Base-by-base conservation (phyloP, 2,888 invertebrate species). In the Stenotaenia linearis region DNA sequence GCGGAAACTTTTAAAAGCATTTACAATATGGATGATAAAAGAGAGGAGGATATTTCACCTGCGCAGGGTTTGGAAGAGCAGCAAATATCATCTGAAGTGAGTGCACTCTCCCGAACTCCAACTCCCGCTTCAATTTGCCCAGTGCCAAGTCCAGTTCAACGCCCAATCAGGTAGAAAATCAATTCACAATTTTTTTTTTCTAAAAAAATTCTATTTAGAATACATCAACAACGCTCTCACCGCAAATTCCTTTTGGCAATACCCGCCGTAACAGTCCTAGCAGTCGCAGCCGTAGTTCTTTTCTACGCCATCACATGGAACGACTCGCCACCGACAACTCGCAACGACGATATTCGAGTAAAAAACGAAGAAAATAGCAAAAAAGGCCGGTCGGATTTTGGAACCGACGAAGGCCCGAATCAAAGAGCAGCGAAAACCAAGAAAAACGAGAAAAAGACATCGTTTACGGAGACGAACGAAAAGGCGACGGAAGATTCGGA, bases 271-370 rank as follows among this genome's bases (percentile, higher is more conserved):
- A 69, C 69, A 4, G 69, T 69, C 5, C 25, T 69, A n/a, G 69
- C 69, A 69, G 69, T 69, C 10, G 69, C 69, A 28, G 69, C 69
- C 28, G 69, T 69, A 9, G 69, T 69, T 69, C 69, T 69, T 12
- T 69, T 69, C 28, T 69, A 69, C 69, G 69, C 69, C 28, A 69
- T 69, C 28, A 69, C 69, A 5, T 69, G 69, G 69, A 69, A 69
- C 69, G 69, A 69, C 15, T 15, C 69, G 28, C 69, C 69, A 12
- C 69, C 69, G 15, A 10, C 69, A 3, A 10, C 10, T 4, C 69
- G 69, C 9, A n/a, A 6, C 15, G 69, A 28, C 12, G 28, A 15
- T 12, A 1, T 28, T 10, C 25, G 25, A 12, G 0, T 12, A 15
- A 7, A 10, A 10, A 69, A 25, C 4, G 69, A 69, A 1, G 69